Percentiles rank a stretch among this genome's conserved stretches.
Conservation (phyloP, 2,888 invertebrate species). For the Neuroscelio doddi region DNA sequence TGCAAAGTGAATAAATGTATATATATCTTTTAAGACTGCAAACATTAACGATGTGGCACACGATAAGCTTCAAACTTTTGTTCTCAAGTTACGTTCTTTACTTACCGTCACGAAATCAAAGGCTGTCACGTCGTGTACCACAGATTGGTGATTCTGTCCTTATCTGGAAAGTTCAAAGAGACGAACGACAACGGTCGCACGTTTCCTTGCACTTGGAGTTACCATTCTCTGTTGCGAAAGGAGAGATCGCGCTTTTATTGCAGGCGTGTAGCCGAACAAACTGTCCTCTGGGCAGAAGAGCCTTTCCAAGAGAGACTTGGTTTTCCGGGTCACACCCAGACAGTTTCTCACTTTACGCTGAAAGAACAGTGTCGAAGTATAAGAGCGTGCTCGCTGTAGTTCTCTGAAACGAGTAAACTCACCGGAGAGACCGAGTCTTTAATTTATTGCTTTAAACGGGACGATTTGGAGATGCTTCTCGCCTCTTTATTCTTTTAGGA, state of each 20-base stretch:
- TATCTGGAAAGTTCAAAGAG: slow-evolving; percentile 31
- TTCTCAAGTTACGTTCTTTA: slow-evolving; percentile 27
- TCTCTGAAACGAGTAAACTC: slow-evolving; percentile 4
- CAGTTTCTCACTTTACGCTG: background rate
- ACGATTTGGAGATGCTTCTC: background rate
- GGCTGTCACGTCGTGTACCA: slow-evolving; percentile 32
- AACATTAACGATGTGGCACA: slow-evolving; percentile 29
- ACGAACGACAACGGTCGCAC: slow-evolving; percentile 20
- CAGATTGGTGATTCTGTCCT: slow-evolving; percentile 35
- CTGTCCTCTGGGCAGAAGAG: slow-evolving; percentile 11
- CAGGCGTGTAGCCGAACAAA: slow-evolving; percentile 18
- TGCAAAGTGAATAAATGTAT: slow-evolving; percentile 13
- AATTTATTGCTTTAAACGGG: slow-evolving; percentile 1
- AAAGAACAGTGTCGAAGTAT: background rate
- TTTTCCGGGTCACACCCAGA: slow-evolving; percentile 11
- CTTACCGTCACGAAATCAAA: slow-evolving; percentile 27
- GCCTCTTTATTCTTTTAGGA: too few species aligned
- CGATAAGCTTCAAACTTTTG: slow-evolving; percentile 31
- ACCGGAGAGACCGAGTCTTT: background rate
- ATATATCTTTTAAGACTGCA: slow-evolving; percentile 5
- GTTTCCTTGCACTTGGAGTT: slow-evolving; percentile 20
- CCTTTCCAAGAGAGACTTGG: background rate
- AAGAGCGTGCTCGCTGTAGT: background rate
- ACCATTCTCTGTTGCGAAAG: slow-evolving; percentile 10
- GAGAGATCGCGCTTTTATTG: slow-evolving; percentile 23